phyloP scores from a whole-genome alignment of 2,797 vertebrate species.

The Myiotriccus ornatus region DNA sequence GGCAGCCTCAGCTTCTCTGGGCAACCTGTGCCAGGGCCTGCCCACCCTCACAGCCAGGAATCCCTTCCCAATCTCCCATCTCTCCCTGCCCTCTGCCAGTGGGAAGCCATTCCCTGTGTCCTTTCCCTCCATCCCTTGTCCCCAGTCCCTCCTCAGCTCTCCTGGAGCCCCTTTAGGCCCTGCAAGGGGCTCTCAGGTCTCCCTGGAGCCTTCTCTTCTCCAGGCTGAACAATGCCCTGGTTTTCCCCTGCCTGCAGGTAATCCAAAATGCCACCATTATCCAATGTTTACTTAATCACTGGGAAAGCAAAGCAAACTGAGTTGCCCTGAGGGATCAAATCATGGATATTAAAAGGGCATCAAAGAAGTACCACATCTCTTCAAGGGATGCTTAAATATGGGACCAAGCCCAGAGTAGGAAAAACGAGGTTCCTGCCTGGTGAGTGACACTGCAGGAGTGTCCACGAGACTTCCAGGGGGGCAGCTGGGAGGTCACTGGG shows the following conservation, averaged over 20 bases:
- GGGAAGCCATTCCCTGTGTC: not conserved
- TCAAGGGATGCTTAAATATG: not conserved
- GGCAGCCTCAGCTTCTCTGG: not conserved
- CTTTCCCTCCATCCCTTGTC: not conserved
- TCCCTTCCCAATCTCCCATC: not conserved
- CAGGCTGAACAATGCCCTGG: not conserved
- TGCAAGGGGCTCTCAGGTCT: not conserved
- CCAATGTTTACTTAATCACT: fast-evolving
- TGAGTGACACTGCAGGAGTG: fast-evolving
- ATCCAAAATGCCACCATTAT: fast-evolving
- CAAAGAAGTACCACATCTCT: not conserved
- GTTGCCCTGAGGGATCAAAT: not conserved
- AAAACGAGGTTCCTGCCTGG: not conserved
- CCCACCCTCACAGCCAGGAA: fast-evolving
- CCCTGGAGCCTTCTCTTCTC: not conserved
- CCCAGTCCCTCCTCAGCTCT: not conserved
- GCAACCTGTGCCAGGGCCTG: not conserved
- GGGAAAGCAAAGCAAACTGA: not conserved
- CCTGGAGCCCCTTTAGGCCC: not conserved
- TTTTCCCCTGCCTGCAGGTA: not conserved
- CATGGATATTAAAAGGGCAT: not conserved
- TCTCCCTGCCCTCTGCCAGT: fast-evolving
- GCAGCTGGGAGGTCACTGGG: not conserved
- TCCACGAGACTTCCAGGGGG: not conserved
- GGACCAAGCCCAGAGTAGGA: not conserved